Evolutionary conservation across 2,797 vertebrate genomes (phyloP).

Genomic region (Coracias cyanogaster): DNA sequence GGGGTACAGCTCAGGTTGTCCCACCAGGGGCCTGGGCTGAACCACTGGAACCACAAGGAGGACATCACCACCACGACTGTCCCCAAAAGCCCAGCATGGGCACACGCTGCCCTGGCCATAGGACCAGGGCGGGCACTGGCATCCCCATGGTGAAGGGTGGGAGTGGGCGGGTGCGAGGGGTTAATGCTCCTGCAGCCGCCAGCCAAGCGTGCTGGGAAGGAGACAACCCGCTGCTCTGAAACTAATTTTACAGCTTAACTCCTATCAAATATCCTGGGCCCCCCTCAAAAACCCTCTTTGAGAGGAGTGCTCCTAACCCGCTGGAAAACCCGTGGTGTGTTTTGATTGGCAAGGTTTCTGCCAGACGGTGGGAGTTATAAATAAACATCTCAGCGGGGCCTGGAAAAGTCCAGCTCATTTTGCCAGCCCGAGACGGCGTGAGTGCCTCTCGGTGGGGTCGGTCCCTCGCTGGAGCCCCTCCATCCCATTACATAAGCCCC

Average conservation of each 20-base stretch:
- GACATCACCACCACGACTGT: fast-evolving
- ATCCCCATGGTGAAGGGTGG: fast-evolving
- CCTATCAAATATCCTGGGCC: conserved; percentile 83
- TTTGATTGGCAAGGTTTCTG: conserved; percentile 87
- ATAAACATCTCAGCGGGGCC: conserved; percentile 87
- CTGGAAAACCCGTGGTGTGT: conserved; percentile 82
- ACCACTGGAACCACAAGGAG: fast-evolving
- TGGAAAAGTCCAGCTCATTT: conserved; percentile 84
- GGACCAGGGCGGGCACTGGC: fast-evolving
- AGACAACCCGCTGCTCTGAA: conserved; percentile 84
- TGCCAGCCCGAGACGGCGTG: conserved; percentile 73
- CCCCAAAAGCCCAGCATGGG: fast-evolving
- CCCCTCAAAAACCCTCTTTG: conserved; percentile 82
- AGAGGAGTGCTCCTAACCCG: conserved; percentile 80
- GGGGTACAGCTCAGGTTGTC: fast-evolving
- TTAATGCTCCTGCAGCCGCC: conserved; percentile 75
- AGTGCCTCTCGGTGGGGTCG: conserved; percentile 70
- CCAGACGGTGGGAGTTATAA: conserved; percentile 86
- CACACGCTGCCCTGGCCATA: fast-evolving
- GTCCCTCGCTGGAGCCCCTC: conserved; percentile 80
- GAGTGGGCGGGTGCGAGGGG: neutral
- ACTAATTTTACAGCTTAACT: conserved; percentile 84
- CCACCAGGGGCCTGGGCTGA: neutral
- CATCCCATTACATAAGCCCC: conserved; percentile 87
- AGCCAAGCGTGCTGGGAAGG: conserved; percentile 75